Conservation (phyloP, 2,888 invertebrate genomes). For the Neoitamus cyanurus region DNA sequence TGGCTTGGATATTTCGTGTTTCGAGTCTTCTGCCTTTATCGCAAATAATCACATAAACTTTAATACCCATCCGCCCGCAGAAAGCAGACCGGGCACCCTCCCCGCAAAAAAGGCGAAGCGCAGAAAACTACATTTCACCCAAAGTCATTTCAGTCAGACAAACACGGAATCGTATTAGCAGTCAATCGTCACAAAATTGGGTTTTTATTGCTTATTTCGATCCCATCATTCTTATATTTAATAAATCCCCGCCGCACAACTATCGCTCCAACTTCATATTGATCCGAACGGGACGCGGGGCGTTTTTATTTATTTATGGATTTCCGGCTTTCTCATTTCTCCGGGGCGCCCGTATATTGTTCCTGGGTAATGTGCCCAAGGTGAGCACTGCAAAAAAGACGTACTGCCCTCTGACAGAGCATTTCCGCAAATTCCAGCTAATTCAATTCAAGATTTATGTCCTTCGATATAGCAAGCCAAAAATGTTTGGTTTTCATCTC, state of each 20-base stretch:
- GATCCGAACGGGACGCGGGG: not conserved
- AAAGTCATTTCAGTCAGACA: conserved; percentile 32
- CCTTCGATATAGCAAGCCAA: not conserved
- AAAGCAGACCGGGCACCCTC: not conserved
- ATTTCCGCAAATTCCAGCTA: conserved; percentile 44
- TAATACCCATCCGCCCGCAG: conserved; percentile 3
- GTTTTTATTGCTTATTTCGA: conserved; percentile 51
- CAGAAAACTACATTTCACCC: conserved; percentile 37
- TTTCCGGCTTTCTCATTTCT: conserved; percentile 44
- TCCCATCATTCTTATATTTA: conserved; percentile 43
- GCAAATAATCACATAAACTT: conserved; percentile 10
- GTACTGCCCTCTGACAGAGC: not conserved
- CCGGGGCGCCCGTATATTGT: not conserved
- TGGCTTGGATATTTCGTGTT: not conserved
- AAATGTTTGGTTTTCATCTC: conserved; percentile 22
- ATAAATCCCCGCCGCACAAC: conserved; percentile 37
- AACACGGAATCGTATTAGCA: conserved; percentile 47
- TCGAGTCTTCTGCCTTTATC: not conserved
- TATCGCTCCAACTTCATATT: conserved; percentile 29
- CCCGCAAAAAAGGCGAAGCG: not conserved
- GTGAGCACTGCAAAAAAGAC: conserved; percentile 24
- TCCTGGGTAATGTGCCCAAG: conserved; percentile 26
- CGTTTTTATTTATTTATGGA: conserved; percentile 44
- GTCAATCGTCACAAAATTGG: conserved; percentile 52
- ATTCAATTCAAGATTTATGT: conserved; percentile 45